phyloP scores from a whole-genome alignment of 2,888 invertebrate genomes.

The Oligia fasciuncula region DNA sequence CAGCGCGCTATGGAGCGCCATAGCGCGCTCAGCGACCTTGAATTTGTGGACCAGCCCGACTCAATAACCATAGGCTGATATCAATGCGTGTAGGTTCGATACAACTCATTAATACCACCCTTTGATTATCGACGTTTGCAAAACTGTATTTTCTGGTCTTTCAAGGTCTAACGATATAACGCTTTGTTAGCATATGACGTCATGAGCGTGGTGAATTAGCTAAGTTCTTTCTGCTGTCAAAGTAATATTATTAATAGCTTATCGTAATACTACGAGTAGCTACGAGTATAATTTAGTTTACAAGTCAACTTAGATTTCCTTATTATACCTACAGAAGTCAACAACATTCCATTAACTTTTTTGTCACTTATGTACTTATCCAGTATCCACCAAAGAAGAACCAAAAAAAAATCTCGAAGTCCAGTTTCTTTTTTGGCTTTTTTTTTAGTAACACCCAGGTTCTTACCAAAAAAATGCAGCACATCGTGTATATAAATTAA shows the following conservation, averaged over 20 bases:
- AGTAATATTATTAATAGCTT: neutral
- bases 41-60: neutral
- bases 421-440: neutral
- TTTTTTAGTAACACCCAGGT: neutral
- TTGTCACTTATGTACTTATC: neutral
- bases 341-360: conserved; percentile 18
- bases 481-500: neutral
- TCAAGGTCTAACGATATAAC: neutral
- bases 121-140: no score
- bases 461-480: conserved; percentile 16
- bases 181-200: neutral
- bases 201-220: neutral
- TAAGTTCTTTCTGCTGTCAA: neutral
- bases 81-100: no score
- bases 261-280: neutral
- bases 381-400: neutral
- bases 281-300: neutral
- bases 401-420: neutral
- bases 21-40: neutral
- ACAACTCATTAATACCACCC: neutral
- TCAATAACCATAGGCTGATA: neutral
- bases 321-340: neutral
- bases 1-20: no score
- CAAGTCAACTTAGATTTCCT: neutral
- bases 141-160: neutral